These are phyloP conservation scores for Myxocyprinus asiaticus DNA, from an alignment of 2,113 vertebrate species.

Conservation along the genomic window DNA sequence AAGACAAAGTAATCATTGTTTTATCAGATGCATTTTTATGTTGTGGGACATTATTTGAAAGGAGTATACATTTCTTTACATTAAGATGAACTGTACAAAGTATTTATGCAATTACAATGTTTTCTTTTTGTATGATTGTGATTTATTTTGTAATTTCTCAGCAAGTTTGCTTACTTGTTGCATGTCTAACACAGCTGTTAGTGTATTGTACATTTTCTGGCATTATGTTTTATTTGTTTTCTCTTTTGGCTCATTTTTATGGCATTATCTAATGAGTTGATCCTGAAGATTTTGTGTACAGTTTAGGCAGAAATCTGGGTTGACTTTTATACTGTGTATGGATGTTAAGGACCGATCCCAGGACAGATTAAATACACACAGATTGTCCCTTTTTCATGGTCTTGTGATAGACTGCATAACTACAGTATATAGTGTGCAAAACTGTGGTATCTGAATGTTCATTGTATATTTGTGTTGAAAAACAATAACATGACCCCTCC, in stretches of 20 bases:
- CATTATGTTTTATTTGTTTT: slow-evolving; percentile 71
- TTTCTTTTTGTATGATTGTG: slow-evolving; percentile 84
- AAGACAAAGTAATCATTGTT: slow-evolving; percentile 72
- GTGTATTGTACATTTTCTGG: slow-evolving; percentile 93
- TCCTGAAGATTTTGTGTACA: slow-evolving; percentile 84
- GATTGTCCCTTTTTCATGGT: slow-evolving; percentile 84
- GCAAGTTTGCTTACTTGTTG: slow-evolving; percentile 99
- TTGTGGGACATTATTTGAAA: slow-evolving; percentile 86
- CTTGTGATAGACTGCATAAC: slow-evolving; percentile 91
- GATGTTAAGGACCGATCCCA: slow-evolving; percentile 72
- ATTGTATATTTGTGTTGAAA: slow-evolving; percentile 96
- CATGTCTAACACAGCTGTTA: slow-evolving; percentile 99
- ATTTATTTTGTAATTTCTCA: slow-evolving; percentile 82
- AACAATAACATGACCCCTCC: slow-evolving; percentile 77
- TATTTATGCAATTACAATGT: slow-evolving; percentile 98
- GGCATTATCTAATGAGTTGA: slow-evolving; percentile 80
- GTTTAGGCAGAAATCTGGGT: slow-evolving; percentile 82
- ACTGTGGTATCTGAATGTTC: slow-evolving; percentile 98
- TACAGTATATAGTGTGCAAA: slow-evolving; percentile 90
- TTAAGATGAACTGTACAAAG: slow-evolving; percentile 93
- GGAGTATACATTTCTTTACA: slow-evolving; percentile 80
- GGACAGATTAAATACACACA: slow-evolving; percentile 46
- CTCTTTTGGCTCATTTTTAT: slow-evolving; percentile 41
- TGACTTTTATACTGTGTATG: slow-evolving; percentile 87
- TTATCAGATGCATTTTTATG: slow-evolving; percentile 75